These are phyloP conservation scores for Actinemys pallida DNA, from an alignment of 2,113 vertebrate genomes.

Conservation along the genomic window DNA sequence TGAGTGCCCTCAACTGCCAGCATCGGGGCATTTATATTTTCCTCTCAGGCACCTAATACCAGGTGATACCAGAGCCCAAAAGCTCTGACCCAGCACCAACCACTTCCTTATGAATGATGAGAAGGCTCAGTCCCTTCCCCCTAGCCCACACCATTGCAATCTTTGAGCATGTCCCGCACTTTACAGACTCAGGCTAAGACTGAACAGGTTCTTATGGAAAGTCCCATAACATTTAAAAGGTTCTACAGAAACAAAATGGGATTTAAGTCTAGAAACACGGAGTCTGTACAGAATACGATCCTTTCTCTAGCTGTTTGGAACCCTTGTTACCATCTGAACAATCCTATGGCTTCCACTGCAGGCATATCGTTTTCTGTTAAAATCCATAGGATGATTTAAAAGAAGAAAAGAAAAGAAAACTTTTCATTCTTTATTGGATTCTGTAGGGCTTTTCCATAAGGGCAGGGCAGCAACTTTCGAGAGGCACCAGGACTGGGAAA, in stretches of 20 bases:
- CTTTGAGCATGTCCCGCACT: neutral
- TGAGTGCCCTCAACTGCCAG: neutral
- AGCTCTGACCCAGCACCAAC: neutral
- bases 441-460: neutral
- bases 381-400: neutral
- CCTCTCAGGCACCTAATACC: neutral
- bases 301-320: neutral
- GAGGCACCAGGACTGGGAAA: neutral
- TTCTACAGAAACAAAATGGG: neutral
- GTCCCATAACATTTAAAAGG: neutral
- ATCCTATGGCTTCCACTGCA: neutral
- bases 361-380: neutral
- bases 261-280: neutral
- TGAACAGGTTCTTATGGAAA: neutral
- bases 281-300: neutral
- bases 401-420: neutral
- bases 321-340: neutral
- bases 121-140: neutral
- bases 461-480: neutral
- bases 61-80: neutral
- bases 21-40: neutral
- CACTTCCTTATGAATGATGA: neutral
- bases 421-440: neutral
- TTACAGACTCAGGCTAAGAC: neutral
- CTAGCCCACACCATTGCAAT: neutral